These are phyloP conservation scores for Aphelinus atriplicis DNA, from an alignment of 1,140 invertebrate genomes.

Conservation along the genomic window DNA sequence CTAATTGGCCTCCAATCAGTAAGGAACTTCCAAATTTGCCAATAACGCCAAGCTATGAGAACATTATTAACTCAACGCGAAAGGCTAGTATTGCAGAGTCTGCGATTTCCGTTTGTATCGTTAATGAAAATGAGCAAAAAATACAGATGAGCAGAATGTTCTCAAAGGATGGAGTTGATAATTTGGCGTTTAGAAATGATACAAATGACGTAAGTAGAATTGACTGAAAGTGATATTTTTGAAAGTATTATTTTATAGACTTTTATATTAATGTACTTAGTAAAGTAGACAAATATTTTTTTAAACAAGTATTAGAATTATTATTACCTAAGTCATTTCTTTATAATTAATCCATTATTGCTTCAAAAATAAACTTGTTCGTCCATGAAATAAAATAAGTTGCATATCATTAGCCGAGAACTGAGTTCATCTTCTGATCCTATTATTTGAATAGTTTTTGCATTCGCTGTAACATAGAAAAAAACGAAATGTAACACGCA, in stretches of 20 bases:
- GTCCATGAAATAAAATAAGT: conserved; percentile 61
- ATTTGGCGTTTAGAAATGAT: conserved; percentile 42
- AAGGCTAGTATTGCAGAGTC: conserved; percentile 19
- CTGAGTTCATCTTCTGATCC: conserved; percentile 50
- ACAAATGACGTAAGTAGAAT: conserved; percentile 6
- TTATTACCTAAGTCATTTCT: conserved; percentile 21
- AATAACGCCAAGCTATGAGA: conserved; percentile 48
- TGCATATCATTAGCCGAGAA: conserved; percentile 58
- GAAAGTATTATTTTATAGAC: conserved; percentile 32
- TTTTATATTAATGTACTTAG: conserved; percentile 12
- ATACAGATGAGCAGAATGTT: conserved; percentile 9
- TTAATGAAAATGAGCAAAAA: conserved; percentile 30
- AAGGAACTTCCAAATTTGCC: conserved; percentile 43
- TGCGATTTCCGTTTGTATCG: conserved; percentile 24
- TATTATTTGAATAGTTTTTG: conserved; percentile 55
- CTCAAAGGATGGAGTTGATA: conserved; percentile 44
- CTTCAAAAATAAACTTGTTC: conserved; percentile 55
- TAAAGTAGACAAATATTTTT: background rate
- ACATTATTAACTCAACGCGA: conserved; percentile 42
- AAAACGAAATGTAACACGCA: background rate
- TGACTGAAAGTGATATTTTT: conserved; percentile 33
- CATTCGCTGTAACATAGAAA: conserved; percentile 56
- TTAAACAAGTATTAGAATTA: conserved; percentile 15
- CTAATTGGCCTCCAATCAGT: conserved; percentile 54
- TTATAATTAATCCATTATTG: background rate